These are phyloP conservation scores for Microcebus lehilahytsara DNA, from an alignment of 2,113 vertebrate genomes.

Conservation along the genomic window DNA sequence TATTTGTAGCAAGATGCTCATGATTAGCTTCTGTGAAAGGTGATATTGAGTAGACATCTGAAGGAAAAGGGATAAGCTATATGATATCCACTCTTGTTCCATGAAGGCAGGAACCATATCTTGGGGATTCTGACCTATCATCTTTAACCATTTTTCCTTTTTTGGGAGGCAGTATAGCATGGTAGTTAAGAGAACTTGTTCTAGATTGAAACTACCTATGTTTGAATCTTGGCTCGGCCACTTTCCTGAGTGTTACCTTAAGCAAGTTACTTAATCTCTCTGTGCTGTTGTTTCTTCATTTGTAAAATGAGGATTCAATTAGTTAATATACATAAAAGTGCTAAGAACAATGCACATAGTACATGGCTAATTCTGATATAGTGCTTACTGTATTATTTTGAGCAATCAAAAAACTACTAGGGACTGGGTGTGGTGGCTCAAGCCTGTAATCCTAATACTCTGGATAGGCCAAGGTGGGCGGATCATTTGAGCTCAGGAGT, in stretches of 20 bases:
- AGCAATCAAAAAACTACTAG: not conserved
- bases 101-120: not conserved
- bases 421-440: no score
- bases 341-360: not conserved
- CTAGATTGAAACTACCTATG: not conserved
- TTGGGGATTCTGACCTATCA: not conserved
- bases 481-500: no score
- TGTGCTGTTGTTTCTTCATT: not conserved
- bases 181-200: not conserved
- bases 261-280: not conserved
- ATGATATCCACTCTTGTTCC: not conserved
- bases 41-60: not conserved
- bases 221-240: not conserved
- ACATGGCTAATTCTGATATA: constrained; percentile 12
- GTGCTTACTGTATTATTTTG: not conserved
- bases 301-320: constrained; percentile 15
- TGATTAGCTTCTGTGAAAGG: not conserved
- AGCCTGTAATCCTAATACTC: no score
- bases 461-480: no score
- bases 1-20: not conserved
- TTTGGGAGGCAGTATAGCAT: not conserved
- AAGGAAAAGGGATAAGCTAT: not conserved
- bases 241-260: not conserved
- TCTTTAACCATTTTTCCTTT: not conserved
- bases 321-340: not conserved